Base-by-base conservation (phyloP, 2,113 vertebrate species). In the Haemorhous mexicanus region DNA sequence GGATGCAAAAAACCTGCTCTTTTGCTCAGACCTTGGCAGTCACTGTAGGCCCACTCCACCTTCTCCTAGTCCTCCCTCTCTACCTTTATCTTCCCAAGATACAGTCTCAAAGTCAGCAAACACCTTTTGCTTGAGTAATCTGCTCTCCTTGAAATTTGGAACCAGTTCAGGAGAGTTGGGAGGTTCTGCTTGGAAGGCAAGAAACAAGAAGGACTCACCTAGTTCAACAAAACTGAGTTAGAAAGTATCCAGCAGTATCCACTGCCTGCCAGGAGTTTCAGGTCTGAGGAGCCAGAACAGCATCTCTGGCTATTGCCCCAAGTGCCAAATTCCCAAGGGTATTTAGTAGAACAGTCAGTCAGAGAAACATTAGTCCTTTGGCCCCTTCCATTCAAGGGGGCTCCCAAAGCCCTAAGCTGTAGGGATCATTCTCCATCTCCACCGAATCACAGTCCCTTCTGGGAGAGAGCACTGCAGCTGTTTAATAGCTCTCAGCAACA, bases 1-100 rank as follows among this genome's bases (percentile, higher is more conserved):
- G 97, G 95, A 96, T 88, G 93, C 80, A 82, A 90, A 97, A 97
- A 96, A 95, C 72, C 91, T 86, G 93, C 79, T 96, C 88, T 84
- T 89, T 88, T 92, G 88, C 96, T 96, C 84, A 81, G 95, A 92
- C 91, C 92, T 11, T 74, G 89, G 93, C 92, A 94, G 77, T 53
- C 22, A 37, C 68, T 72, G 35, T 89, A 73, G 1, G 2, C 66
- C 76, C 11, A 46, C 56, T 87, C 81, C 52, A 81, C 67, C 41
- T 87, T 46, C 73, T 35, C 41, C n/a, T 70, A 11, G 32, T 66
- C 35, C 53, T 75, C 75, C 64, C 81, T 53, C 1, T 1, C 41
- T 26, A 22, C 32, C 44, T 84, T 81, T 73, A 87, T 92, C 56
- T 92, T 81, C 61, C 44, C 75, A 79, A 22, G 90, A 85, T 90